Conservation (phyloP, 1,140 invertebrate genomes). For the Anadara kagoshimensis region DNA sequence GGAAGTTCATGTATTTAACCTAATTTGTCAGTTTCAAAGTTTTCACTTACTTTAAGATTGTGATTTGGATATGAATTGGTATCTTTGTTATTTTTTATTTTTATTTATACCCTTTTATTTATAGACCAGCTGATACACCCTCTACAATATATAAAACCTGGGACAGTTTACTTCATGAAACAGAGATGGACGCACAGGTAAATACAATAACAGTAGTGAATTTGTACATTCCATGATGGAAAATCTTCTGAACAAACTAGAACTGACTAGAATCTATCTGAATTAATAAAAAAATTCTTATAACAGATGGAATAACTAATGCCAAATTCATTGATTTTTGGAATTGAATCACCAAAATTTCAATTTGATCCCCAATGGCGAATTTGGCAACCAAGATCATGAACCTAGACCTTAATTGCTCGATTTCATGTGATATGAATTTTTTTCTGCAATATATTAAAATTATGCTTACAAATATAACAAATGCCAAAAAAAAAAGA, state of each 20-base stretch:
- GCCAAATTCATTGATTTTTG: too few relatives aligned
- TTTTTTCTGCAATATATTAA: background rate
- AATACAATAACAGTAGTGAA: background rate
- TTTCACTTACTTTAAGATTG: too few relatives aligned
- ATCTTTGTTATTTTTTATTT: too few relatives aligned
- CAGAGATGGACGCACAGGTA: conserved; percentile 93
- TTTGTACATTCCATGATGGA: background rate
- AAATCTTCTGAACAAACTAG: background rate
- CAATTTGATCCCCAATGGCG: too few relatives aligned
- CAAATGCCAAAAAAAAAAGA: too few relatives aligned
- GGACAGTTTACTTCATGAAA: conserved; percentile 93
- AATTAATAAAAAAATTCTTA: too few relatives aligned
- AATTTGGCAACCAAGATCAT: too few relatives aligned
- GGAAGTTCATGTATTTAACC: too few relatives aligned
- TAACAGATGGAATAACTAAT: too few relatives aligned
- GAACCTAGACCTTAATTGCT: background rate
- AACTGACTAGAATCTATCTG: background rate
- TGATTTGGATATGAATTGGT: too few relatives aligned
- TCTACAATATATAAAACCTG: conserved; percentile 91
- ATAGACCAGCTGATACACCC: conserved; percentile 83
- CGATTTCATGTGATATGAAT: background rate
- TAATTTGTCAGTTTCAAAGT: too few relatives aligned
- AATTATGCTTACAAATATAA: background rate
- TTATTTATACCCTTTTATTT: conserved; percentile 29
- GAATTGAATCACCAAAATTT: too few relatives aligned